Evolutionary conservation across 1,140 invertebrate species (phyloP).

Genomic region (Reticulitermes speratus): DNA sequence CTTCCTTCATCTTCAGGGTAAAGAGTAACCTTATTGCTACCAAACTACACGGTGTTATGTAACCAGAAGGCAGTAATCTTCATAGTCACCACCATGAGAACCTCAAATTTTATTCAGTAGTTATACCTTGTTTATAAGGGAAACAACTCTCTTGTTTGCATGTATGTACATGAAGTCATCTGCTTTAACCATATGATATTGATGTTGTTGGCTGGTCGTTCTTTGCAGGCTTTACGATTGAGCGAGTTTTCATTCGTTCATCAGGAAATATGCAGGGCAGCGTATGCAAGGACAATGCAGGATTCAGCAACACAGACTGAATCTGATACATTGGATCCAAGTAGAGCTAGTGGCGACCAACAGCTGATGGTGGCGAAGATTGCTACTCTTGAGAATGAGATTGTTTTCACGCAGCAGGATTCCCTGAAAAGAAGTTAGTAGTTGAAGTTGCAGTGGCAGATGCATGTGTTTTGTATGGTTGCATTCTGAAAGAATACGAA

Average conservation of each 20-base stretch:
- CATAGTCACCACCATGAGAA: no score
- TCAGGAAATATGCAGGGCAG: neutral
- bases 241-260: neutral
- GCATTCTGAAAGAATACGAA: no score
- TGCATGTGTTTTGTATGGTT: neutral
- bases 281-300: neutral
- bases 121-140: no score
- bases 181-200: no score
- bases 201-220: neutral
- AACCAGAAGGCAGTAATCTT: no score
- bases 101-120: no score
- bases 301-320: neutral
- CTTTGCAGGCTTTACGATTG: neutral
- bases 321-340: neutral
- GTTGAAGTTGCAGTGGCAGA: neutral
- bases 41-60: no score
- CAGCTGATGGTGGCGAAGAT: neutral
- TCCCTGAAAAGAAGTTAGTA: constrained; percentile 6
- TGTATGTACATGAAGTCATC: no score
- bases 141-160: no score
- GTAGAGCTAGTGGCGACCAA: neutral
- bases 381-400: neutral
- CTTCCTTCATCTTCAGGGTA: no score
- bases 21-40: no score
- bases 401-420: neutral